Evolutionary conservation across 2,113 vertebrate species (phyloP).

Genomic region (Lampris megalopsis): DNA sequence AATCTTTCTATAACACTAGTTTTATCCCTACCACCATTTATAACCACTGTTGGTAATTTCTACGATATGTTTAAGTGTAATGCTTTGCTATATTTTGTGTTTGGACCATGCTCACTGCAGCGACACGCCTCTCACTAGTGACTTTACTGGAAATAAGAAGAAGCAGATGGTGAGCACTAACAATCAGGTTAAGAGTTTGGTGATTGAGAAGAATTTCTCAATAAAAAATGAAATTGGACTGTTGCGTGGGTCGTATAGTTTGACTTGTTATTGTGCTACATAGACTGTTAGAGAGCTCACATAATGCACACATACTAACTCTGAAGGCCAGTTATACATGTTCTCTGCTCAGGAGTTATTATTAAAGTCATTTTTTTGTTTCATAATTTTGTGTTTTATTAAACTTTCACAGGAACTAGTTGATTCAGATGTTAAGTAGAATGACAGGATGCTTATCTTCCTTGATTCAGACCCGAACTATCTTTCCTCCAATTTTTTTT

Average conservation of each 20-base stretch:
- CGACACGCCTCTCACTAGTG: conserved; percentile 64
- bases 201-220: conserved; percentile 64
- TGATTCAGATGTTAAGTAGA: no score
- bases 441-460: no score
- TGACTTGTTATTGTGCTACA: neutral
- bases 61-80: conserved; percentile 54
- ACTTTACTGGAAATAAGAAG: conserved; percentile 69
- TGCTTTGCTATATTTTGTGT: conserved; percentile 56
- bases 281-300: no score
- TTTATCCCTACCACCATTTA: conserved; percentile 62
- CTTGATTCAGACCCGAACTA: no score
- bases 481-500: no score
- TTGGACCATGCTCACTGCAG: conserved; percentile 52
- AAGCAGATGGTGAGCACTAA: conserved; percentile 61
- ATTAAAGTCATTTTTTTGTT: no score
- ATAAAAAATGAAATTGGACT: conserved; percentile 58
- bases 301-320: neutral
- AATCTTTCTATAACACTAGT: conserved; percentile 35
- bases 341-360: no score
- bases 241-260: conserved; percentile 5
- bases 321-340: no score
- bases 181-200: conserved; percentile 68
- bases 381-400: no score
- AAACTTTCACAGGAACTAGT: no score
- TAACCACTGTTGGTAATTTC: conserved; percentile 77